Percentiles rank a stretch among this genome's conserved stretches.
Evolutionary conservation across 2,113 vertebrate genomes (phyloP).

Genomic region (Azemiops feae): DNA sequence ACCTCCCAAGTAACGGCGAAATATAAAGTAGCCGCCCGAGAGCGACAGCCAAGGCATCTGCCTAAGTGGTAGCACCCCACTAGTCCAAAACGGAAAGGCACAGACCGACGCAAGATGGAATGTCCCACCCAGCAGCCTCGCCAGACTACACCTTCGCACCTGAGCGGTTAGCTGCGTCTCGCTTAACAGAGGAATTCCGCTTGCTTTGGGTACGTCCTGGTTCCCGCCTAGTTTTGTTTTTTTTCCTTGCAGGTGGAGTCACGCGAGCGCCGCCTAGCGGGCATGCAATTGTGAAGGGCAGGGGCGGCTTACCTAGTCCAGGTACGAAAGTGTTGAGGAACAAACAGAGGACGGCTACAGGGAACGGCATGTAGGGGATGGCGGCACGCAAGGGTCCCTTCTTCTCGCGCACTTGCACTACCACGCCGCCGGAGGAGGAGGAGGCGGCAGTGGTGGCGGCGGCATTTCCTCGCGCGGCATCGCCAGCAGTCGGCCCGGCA

Average conservation of each 20-base stretch:
- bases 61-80: neutral
- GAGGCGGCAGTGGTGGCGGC: conserved; percentile 53
- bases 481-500: conserved; percentile 53
- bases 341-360: conserved; percentile 91
- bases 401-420: conserved; percentile 95
- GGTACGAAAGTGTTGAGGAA: conserved; percentile 98
- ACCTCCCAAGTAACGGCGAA: neutral
- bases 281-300: neutral
- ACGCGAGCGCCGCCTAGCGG: neutral
- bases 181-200: neutral
- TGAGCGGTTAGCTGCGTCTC: neutral
- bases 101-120: neutral
- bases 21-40: neutral
- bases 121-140: neutral
- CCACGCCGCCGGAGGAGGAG: conserved; percentile 84
- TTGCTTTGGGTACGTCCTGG: neutral
- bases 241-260: neutral
- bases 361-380: conserved; percentile 96
- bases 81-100: too few relatives aligned
- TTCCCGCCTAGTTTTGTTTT: neutral
- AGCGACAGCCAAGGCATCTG: neutral
- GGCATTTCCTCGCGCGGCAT: conserved; percentile 49
- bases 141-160: neutral
- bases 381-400: conserved; percentile 90
- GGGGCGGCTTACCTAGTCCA: conserved; percentile 84